Base-by-base conservation (phyloP, 2,888 invertebrate genomes). In the Ormyrus pomaceus region DNA sequence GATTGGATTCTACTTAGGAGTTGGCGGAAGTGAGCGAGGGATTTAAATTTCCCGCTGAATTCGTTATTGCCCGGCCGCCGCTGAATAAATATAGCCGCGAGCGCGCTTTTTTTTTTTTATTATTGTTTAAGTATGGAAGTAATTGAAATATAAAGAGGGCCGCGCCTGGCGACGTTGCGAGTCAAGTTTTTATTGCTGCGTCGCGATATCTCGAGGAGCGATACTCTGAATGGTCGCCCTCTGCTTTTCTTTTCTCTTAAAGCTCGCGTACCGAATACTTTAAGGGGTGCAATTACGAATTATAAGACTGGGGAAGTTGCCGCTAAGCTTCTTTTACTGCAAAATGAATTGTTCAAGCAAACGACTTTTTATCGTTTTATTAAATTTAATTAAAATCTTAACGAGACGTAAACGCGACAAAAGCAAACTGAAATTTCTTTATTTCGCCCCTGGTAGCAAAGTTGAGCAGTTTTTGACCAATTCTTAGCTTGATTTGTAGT, bases 121-220 rank as follows among this genome's bases (percentile, higher is more conserved):
- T 66, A 48, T 71, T 46, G 45, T 68, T 72, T 61, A 19, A 61
- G 61, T n/a, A 48, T 10, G 66, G 62, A 34, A 55, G 53, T 72
- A 61, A 78, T 73, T 78, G 78, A 78, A 66, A 73, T 73, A 72
- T 72, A 72, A 65, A 77, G 64, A 59, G 7, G 59, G n/a, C n/a
- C 34, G 10, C 61, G 4, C 59, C 46, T 2, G 34, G 34, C 45
- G 46, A 13, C 51, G 58, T 34, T 3, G 34, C 34, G 50, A 69
- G 46, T 46, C 48, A 76, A 76, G 62, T 71, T 77, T 77, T 65
- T 71, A 51, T 58, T n/a, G 58, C 53, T 34, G 0, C 55, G 9
- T 65, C 56, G 51, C 6, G 9, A 51, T 64, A 56, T 71, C 55
- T 55, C 51, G 5, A 34, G 34, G 7, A 0, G 51, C 11, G 9